Evolutionary conservation across 2,888 invertebrate genomes (phyloP).

Genomic region (Drosophila algonquin): DNA sequence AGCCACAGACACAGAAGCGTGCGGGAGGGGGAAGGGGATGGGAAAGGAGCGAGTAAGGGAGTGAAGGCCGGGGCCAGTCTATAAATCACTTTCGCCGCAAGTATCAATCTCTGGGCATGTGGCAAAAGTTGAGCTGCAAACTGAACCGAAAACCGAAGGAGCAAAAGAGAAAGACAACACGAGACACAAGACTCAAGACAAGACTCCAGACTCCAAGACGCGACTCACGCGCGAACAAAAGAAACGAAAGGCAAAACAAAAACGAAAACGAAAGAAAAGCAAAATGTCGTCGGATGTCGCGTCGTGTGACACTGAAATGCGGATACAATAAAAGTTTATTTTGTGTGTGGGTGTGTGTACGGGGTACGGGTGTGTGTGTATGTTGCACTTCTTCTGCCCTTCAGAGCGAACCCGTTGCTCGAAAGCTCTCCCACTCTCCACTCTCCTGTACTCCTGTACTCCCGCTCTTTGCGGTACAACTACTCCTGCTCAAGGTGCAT

Average conservation of each 20-base stretch:
- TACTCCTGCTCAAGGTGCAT: not conserved
- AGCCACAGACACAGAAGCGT: conserved; percentile 37
- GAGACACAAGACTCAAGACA: too few species aligned
- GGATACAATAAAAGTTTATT: conserved; percentile 77
- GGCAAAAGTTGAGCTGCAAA: conserved; percentile 55
- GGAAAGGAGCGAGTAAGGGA: not conserved
- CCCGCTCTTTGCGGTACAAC: not conserved
- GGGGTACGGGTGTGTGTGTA: not conserved
- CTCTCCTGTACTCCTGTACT: not conserved
- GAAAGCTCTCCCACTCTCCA: not conserved
- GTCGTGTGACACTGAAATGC: conserved; percentile 73
- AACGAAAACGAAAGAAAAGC: conserved; percentile 53
- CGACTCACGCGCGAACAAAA: conserved; percentile 13
- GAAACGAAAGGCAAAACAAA: conserved; percentile 14
- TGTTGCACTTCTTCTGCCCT: not conserved
- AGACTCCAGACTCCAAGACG: too few species aligned
- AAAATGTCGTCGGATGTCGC: conserved; percentile 47
- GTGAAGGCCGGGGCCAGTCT: conserved; percentile 39
- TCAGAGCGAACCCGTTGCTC: too few species aligned
- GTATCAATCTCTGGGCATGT: conserved; percentile 74
- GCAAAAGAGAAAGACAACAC: conserved; percentile 4
- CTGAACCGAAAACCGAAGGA: conserved; percentile 24
- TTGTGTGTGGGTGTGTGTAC: conserved; percentile 19
- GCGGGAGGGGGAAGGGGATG: not conserved
- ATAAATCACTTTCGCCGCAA: conserved; percentile 78